Conservation (phyloP, 2,797 vertebrate species). For the Coranthus polyacanthus region DNA sequence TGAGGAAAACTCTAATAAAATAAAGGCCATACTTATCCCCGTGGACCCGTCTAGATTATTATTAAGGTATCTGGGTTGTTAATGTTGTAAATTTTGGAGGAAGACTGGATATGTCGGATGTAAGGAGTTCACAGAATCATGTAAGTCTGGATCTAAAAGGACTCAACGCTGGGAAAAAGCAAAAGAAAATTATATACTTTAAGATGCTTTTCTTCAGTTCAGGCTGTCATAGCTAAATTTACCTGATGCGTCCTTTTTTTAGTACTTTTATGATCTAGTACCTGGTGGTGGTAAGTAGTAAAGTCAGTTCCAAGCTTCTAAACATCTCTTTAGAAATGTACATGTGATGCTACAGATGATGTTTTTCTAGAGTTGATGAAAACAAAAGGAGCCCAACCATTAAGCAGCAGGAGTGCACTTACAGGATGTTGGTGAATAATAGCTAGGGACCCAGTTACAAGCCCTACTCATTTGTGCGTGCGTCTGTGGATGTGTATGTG, state of each 20-base stretch:
- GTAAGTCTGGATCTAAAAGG: too few relatives aligned
- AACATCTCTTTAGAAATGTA: constrained; percentile 30
- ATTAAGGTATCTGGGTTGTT: too few relatives aligned
- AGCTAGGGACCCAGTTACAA: constrained; percentile 50
- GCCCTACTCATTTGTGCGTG: constrained; percentile 58
- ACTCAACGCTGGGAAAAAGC: too few relatives aligned
- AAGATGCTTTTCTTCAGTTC: too few relatives aligned
- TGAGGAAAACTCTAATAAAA: too few relatives aligned
- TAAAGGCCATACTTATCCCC: too few relatives aligned
- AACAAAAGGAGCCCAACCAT: constrained; percentile 31
- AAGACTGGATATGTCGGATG: too few relatives aligned
- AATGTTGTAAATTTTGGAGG: too few relatives aligned
- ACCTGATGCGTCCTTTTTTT: background rate
- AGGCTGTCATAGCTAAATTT: background rate
- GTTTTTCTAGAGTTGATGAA: constrained; percentile 10
- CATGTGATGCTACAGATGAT: constrained; percentile 33
- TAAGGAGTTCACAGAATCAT: too few relatives aligned
- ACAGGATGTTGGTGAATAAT: constrained; percentile 63
- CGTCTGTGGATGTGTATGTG: constrained; percentile 34
- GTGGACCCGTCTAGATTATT: too few relatives aligned
- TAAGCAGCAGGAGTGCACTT: constrained; percentile 46
- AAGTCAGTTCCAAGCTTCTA: background rate
- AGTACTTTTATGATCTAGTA: background rate
- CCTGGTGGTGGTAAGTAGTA: background rate
- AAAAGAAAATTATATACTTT: too few relatives aligned